These are phyloP conservation scores for Spermophilus dauricus DNA, from an alignment of 2,113 vertebrate species.

Conservation along the genomic window DNA sequence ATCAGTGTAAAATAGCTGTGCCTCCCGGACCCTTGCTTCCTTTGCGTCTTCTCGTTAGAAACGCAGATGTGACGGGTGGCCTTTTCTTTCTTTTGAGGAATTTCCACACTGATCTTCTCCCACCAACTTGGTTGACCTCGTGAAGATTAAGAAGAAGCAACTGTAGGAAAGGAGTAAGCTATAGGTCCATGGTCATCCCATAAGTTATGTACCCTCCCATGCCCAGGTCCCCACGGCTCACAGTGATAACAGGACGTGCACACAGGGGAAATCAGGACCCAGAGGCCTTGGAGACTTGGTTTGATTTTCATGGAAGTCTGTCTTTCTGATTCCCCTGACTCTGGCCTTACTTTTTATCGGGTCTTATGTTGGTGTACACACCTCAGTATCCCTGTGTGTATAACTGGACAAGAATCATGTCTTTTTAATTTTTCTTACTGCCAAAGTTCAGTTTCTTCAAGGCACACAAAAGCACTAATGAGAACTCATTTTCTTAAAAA, in stretches of 20 bases:
- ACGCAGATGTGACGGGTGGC: neutral
- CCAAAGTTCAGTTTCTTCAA: neutral
- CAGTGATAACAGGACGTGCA: neutral
- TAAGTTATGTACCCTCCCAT: neutral
- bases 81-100: neutral
- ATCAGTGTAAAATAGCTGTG: neutral
- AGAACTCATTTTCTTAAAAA: neutral
- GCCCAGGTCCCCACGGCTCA: neutral
- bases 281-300: neutral
- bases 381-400: neutral
- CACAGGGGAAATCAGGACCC: neutral
- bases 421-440: neutral
- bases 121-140: neutral
- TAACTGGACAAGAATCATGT: neutral
- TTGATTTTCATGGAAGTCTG: neutral
- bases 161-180: neutral
- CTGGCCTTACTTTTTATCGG: neutral
- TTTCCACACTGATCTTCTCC: conserved; percentile 11
- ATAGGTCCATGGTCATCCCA: neutral
- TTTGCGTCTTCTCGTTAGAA: neutral
- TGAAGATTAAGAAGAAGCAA: conserved; percentile 4
- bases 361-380: too few relatives aligned
- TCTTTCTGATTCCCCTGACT: neutral
- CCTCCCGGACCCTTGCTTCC: neutral
- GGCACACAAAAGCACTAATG: neutral